These are phyloP conservation scores for Pongo abelii DNA, from an alignment of 2,113 vertebrate species.

Conservation along the genomic window DNA sequence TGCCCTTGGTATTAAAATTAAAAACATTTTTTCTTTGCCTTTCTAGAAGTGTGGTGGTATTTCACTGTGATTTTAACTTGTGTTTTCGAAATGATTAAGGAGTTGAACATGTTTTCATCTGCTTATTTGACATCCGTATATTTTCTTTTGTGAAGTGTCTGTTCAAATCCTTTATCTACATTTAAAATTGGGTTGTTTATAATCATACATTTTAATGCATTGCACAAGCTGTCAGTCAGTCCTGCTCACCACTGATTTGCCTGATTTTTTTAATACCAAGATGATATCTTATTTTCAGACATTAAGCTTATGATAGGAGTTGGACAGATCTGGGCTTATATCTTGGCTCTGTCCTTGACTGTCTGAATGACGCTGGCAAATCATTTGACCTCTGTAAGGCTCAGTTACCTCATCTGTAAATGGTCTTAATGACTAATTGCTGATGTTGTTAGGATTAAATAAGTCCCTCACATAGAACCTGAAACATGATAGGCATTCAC, in stretches of 20 bases:
- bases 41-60: not conserved
- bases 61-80: constrained; percentile 17
- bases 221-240: not conserved
- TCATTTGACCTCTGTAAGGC: not conserved
- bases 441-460: not conserved
- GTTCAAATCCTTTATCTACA: not conserved
- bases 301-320: not conserved
- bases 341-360: not conserved
- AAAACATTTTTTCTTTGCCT: not conserved
- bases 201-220: not conserved
- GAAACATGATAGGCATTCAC: not conserved
- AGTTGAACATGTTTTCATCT: not conserved
- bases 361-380: not conserved
- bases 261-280: not conserved
- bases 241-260: not conserved
- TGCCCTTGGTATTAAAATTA: not conserved
- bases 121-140: not conserved
- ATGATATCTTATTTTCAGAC: not conserved
- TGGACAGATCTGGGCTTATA: not conserved
- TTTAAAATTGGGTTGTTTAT: not conserved
- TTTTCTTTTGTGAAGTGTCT: constrained; percentile 9
- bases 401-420: not conserved
- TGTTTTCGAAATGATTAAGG: constrained; percentile 5
- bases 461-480: not conserved
- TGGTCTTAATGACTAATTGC: not conserved